phyloP scores from a whole-genome alignment of 2,113 vertebrate genomes.

The Choloepus hoffmanni region DNA sequence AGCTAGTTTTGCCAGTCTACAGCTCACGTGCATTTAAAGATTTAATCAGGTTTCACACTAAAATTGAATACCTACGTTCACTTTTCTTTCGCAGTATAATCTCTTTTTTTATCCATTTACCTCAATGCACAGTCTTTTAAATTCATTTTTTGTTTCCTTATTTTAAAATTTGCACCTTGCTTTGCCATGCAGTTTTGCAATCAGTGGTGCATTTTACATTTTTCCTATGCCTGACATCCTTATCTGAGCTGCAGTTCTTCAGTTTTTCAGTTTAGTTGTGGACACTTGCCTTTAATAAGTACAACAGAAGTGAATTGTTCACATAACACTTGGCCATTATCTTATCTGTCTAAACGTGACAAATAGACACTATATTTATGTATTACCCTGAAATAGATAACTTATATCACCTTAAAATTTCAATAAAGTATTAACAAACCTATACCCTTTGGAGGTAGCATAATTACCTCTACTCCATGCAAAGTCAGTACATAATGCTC shows the following conservation, averaged over 20 bases:
- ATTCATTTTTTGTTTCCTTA: background rate
- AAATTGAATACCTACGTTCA: background rate
- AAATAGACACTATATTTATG: background rate
- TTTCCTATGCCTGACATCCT: background rate
- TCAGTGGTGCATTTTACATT: background rate
- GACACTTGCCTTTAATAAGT: background rate
- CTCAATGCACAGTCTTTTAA: background rate
- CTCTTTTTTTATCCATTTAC: background rate
- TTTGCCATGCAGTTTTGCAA: background rate
- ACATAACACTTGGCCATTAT: background rate
- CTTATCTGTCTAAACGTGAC: background rate
- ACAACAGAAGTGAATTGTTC: background rate
- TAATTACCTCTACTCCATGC: background rate
- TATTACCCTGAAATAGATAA: background rate
- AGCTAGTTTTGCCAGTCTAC: background rate
- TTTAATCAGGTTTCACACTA: background rate
- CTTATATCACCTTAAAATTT: background rate
- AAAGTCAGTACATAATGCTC: background rate
- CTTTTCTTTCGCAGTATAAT: background rate
- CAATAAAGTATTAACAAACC: background rate
- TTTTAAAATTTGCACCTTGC: background rate
- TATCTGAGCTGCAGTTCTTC: background rate
- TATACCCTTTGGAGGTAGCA: background rate
- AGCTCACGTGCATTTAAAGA: background rate
- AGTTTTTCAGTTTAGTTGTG: background rate